Evolutionary conservation across 2,888 invertebrate genomes (phyloP), one percentile per base, ranked within the genome.

Genomic region (Trypoxylon attenuatum): DNA sequence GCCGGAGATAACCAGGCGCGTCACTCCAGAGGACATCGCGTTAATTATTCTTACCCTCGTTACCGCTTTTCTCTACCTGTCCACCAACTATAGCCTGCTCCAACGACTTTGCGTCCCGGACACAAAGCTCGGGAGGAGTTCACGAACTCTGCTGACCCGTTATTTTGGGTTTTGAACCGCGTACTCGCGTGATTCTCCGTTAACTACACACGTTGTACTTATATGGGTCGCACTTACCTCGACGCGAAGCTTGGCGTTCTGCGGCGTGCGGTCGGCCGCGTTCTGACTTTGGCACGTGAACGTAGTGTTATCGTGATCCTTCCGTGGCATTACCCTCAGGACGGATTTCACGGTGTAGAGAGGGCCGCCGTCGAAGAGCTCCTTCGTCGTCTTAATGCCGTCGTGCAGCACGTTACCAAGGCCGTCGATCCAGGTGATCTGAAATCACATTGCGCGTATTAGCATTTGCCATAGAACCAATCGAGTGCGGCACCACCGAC

Each of bases 361-460:
- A 73, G 96, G 93, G 1, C 94, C 94, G 82, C 95, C 96, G 5
- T 94, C 89, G 81, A 94, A 87, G n/a, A 92, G 90, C 73, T 94
- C 94, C 39, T 93, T 91, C 10, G 92, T 91, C 83, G 94, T 92
- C 69, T 94, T 93, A 74, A 95, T 93, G 69, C 94, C 94, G 75
- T 93, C 92, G 18, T 92, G 93, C 65, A 96, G 88, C 19, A 96
- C 95, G 76, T 93, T 94, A 27, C 96, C 96, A 60, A 93, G 91
- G 23, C 96, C 95, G 87, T 96, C 96, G 79, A 96, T 94, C 96
- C 96, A 97, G 46, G 96, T 96, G 77, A 97, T 95, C 93, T 94
- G 88, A 6, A 87, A 85, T 65, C 18, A 49, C n/a, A n/a, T n/a
- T n/a, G n/a, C n/a, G n/a, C n/a, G n/a, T n/a, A n/a, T n/a, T n/a